Base-by-base conservation (phyloP, 2,888 invertebrate genomes). In the Lumbricus terrestris region DNA sequence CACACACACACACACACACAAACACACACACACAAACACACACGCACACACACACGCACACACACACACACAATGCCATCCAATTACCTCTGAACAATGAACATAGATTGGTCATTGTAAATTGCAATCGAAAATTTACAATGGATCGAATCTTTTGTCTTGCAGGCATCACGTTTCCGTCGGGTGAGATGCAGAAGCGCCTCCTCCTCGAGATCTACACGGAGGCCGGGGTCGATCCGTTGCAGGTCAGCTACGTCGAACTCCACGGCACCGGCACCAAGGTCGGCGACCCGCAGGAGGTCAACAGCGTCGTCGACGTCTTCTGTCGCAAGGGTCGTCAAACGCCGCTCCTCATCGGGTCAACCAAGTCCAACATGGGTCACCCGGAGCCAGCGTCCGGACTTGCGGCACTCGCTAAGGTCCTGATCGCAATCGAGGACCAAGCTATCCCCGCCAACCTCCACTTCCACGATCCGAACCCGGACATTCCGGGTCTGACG, bases 181-280 rank as follows among this genome's bases (percentile, higher is more conserved):
- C 95, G 88, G 96, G 96, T 95, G 92, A 96, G 96, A 94, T 96
- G 97, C 94, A 98, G 97, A 95, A 96, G 96, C 92, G 93, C 47
- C 94, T 96, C 35, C 93, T 96, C 85, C 93, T 95, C 88, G 98
- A 98, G 95, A 97, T 98, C 0, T 99, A 99, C 95, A 96, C 96
- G 16, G 98, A 98, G 95, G 96, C 96, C 82, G 96, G 97, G 0
- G 95, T 99, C 90, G 96, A 97, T 93, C 99, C 99, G 11, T 95
- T 96, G 89, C 97, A 97, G 90, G 97, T 99, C 0, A 96, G 95
- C 6, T 99, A 99, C 95, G 97, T 99, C 3, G 99, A 99, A 95
- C 98, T 99, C 90, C 99, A 99, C 95, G 99, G 99, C 90, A 99
- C 99, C 35, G 99, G 99, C 91, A 99, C 99, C 20, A 98, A 98